Base-by-base conservation (phyloP, 2,888 invertebrate genomes). In the Stenchaetothrips biformis region DNA sequence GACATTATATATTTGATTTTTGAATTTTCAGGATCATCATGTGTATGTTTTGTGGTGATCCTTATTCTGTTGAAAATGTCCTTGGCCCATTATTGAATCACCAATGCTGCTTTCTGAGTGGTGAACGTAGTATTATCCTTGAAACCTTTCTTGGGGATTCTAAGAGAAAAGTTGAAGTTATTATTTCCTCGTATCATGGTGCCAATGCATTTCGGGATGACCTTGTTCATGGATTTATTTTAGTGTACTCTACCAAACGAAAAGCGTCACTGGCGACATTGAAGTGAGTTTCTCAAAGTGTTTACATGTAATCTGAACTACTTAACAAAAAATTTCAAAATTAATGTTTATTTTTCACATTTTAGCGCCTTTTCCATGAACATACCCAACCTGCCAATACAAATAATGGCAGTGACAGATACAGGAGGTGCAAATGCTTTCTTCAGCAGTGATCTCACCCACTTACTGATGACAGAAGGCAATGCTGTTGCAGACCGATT, bases 1-100 rank as follows among this genome's bases (percentile, higher is more conserved):
- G 11, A 27, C 47, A 74, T 80, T 78, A 49, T 80, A 80, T 78
- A 62, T 79, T 16, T 16, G 79, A 18, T 25, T 80, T 81, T 79
- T 9, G 77, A 83, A 83, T 81, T 80, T 81, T 49, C 84, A 93
- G 96, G 84, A 95, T 97, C 87, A 94, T 95, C 86, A 94, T 98
- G 91, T 97, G 97, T 87, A 94, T 97, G 92, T 96, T 97, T 87
- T 98, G 98, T 87, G 97, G 97, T 80, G 98, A 98, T 87, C 95
- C 96, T 0, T 97, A 93, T 86, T 94, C 95, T 0, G 93, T 96
- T 78, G 97, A 97, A 86, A 93, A 95, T 82, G 95, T 97, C 80
- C 89, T 98, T 81, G 93, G 93, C 21, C 97, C 98, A 0, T 88
- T 98, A 81, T 89, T 98, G 81, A 92, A 93, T 84, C 96, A 97